Conservation (phyloP, 2,888 invertebrate species). For the Lissonota sp. region DNA sequence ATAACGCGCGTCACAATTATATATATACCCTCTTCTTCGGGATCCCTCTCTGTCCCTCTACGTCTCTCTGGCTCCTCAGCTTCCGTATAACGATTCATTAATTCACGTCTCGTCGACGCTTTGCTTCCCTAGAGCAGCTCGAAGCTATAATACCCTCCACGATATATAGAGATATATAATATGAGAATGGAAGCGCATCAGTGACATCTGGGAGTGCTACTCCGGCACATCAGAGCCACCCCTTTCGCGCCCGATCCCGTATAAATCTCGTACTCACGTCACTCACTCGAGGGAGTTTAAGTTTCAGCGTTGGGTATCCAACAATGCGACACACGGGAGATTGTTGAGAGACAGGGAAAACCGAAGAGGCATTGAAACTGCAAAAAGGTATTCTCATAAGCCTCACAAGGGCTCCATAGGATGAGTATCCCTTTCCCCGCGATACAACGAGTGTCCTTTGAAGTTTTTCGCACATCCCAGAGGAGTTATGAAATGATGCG, state of each 20-base stretch:
- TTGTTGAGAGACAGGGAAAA: no score
- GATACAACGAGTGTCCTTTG: slow-evolving; percentile 18
- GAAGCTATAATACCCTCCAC: no score
- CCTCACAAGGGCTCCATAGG: slow-evolving; percentile 9
- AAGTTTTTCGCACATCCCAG: slow-evolving; percentile 18
- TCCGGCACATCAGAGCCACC: background rate
- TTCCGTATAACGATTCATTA: slow-evolving; percentile 27
- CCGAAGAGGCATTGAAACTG: slow-evolving; percentile 21
- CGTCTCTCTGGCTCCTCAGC: no score
- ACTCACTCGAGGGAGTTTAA: slow-evolving; percentile 47
- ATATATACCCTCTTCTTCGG: slow-evolving; percentile 23
- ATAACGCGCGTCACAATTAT: slow-evolving; percentile 34
- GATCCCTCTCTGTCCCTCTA: background rate
- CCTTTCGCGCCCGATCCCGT: slow-evolving; percentile 28
- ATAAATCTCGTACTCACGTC: slow-evolving; percentile 43
- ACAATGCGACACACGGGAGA: slow-evolving; percentile 44
- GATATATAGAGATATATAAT: background rate
- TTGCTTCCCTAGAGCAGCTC: background rate
- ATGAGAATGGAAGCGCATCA: background rate
- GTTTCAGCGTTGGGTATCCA: slow-evolving; percentile 41
- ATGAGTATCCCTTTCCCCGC: slow-evolving; percentile 21
- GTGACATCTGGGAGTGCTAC: no score
- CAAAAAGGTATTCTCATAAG: slow-evolving; percentile 43
- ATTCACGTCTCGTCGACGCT: slow-evolving; percentile 19
- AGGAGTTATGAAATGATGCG: background rate